These are phyloP conservation scores for Protophormia terraenovae DNA, from an alignment of 2,888 invertebrate species.

Conservation along the genomic window DNA sequence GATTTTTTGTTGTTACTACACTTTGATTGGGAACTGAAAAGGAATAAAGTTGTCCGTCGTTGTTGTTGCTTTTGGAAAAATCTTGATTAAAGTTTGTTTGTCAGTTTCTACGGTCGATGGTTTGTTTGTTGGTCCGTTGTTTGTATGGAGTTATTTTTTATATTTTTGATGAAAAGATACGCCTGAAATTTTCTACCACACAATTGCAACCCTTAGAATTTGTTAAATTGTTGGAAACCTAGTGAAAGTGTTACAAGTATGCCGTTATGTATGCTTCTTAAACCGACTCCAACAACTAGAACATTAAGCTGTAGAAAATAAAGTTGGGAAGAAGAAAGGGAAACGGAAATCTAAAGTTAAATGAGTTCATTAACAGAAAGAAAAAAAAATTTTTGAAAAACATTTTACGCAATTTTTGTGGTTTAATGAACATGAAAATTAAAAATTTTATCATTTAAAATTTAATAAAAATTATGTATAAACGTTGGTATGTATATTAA, in stretches of 20 bases:
- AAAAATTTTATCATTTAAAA: conserved; percentile 29
- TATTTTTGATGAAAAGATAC: conserved; percentile 29
- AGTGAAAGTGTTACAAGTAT: conserved; percentile 45
- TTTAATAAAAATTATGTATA: not conserved
- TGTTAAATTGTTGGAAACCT: not conserved
- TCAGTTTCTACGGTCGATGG: not conserved
- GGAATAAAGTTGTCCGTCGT: not conserved
- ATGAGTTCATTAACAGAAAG: conserved; percentile 51
- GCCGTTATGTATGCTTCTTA: not conserved
- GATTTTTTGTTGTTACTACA: not conserved
- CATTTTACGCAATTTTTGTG: conserved; percentile 51
- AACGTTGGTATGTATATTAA: not conserved
- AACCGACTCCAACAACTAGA: not conserved
- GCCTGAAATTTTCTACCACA: conserved; percentile 20
- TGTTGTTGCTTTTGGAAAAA: conserved; percentile 1
- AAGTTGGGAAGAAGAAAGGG: not conserved
- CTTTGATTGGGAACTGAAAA: not conserved
- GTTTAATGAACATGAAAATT: conserved; percentile 46
- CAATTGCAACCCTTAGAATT: conserved; percentile 45
- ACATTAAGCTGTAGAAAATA: not conserved
- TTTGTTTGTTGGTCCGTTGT: not conserved
- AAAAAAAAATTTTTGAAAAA: not conserved
- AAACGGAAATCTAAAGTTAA: conserved; percentile 49
- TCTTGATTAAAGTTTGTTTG: conserved; percentile 3
- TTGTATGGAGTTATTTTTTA: conserved; percentile 11